phyloP scores from a whole-genome alignment of 2,888 invertebrate genomes.

The Ennomos quercinarius region DNA sequence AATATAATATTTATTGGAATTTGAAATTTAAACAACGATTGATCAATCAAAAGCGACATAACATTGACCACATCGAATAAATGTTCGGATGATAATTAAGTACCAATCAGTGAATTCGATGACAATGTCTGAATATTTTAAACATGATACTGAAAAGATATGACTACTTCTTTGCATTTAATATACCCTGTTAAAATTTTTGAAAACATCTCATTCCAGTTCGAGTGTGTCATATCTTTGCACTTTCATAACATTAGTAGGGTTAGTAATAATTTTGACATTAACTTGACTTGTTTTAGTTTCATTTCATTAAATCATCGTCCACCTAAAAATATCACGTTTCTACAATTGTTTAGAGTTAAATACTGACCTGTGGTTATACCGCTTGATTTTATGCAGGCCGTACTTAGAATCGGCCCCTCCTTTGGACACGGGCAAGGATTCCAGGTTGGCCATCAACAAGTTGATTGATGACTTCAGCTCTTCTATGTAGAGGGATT shows the following conservation, averaged over 20 bases:
- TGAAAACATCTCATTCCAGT: background rate
- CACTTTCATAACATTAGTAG: background rate
- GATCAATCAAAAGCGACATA: slow-evolving; percentile 34
- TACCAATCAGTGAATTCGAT: background rate
- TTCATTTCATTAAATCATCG: too few species aligned
- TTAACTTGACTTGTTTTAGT: too few species aligned
- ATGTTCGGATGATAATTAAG: slow-evolving; percentile 26
- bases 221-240: slow-evolving; percentile 10
- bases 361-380: slow-evolving; percentile 96
- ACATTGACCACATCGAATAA: slow-evolving; percentile 47
- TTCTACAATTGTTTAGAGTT: too few species aligned
- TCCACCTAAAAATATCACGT: too few species aligned
- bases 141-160: slow-evolving; percentile 3
- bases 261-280: too few species aligned
- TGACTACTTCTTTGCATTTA: background rate
- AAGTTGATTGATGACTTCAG: slow-evolving; percentile 98
- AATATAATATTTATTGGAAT: too few species aligned
- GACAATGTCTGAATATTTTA: too few species aligned
- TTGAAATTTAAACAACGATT: slow-evolving; percentile 7
- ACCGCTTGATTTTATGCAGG: slow-evolving; percentile 98
- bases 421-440: slow-evolving; percentile 99
- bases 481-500: slow-evolving; percentile 99
- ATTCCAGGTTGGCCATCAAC: slow-evolving; percentile 99
- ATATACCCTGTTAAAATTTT: background rate
- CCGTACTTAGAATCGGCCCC: slow-evolving; percentile 99